Evolutionary conservation across 2,797 vertebrate genomes (phyloP).

Genomic region (Sebastes wilsoni): DNA sequence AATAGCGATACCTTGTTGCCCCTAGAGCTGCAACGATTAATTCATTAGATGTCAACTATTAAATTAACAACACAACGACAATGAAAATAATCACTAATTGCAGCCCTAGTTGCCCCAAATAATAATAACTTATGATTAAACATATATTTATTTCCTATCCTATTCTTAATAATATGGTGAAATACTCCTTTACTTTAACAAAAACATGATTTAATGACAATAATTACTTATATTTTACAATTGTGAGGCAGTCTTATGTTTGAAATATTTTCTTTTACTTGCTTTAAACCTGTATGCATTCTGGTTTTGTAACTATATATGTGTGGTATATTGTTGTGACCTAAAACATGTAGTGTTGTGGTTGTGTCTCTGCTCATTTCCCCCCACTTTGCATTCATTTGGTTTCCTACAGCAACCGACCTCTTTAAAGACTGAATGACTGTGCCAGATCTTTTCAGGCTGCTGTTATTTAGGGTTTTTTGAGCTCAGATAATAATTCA

Average conservation of each 20-base stretch:
- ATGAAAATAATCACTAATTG: too few relatives aligned
- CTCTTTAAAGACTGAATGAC: constrained; percentile 43
- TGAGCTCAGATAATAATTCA: constrained; percentile 48
- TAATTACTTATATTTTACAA: not conserved
- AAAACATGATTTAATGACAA: not conserved
- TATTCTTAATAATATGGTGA: not conserved
- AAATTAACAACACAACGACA: too few relatives aligned
- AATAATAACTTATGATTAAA: not conserved
- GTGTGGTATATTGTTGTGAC: not conserved
- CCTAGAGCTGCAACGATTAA: too few relatives aligned
- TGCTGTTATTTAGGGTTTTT: constrained; percentile 41
- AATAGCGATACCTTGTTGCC: not conserved
- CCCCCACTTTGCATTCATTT: constrained; percentile 35
- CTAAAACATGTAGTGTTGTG: not conserved
- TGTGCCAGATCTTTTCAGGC: constrained; percentile 55
- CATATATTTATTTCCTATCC: too few relatives aligned
- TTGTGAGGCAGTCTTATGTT: not conserved
- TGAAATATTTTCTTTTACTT: not conserved
- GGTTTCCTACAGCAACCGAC: constrained; percentile 50
- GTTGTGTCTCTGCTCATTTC: constrained; percentile 10
- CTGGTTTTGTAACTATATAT: not conserved
- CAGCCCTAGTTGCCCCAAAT: too few relatives aligned
- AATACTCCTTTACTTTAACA: not conserved
- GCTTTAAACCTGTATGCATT: not conserved
- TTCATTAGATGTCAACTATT: too few relatives aligned